Conservation (phyloP, 1,140 invertebrate species). For the Rhizoglyphus robini region DNA sequence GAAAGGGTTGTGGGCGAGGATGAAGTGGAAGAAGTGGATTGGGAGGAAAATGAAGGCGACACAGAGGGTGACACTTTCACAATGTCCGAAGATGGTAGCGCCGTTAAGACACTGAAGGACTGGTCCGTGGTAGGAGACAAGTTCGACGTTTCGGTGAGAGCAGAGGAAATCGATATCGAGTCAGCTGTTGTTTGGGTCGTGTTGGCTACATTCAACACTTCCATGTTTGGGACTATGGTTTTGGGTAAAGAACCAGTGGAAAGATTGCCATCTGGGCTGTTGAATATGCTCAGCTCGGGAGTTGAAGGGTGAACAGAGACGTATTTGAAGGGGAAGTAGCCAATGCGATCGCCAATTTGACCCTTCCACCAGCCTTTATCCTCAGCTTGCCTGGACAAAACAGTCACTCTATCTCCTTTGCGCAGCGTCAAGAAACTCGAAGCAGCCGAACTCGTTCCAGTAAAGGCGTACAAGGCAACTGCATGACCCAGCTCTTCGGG, state of each 20-base stretch:
- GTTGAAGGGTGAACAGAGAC: slow-evolving; percentile 14
- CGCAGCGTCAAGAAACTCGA: slow-evolving; percentile 58
- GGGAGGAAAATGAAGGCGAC: background rate
- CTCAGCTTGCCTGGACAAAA: slow-evolving; percentile 58
- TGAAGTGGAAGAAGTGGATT: background rate
- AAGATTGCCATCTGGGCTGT: background rate
- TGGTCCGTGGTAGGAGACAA: background rate
- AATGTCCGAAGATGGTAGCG: background rate
- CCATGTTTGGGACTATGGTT: background rate
- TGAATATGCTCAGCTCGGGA: background rate
- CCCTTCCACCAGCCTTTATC: slow-evolving; percentile 70
- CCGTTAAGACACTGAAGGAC: background rate
- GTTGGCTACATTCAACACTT: background rate
- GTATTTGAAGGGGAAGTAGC: slow-evolving; percentile 27
- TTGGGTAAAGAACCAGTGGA: background rate
- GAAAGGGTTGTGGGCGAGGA: background rate
- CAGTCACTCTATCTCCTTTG: slow-evolving; percentile 59
- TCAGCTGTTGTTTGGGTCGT: background rate
- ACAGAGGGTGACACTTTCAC: background rate
- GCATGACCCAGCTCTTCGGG: slow-evolving; percentile 30
- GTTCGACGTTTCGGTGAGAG: background rate
- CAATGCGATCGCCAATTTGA: slow-evolving; percentile 42
- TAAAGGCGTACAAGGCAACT: slow-evolving; percentile 35
- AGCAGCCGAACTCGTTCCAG: slow-evolving; percentile 38
- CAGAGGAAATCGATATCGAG: background rate